Conservation (phyloP, 2,888 invertebrate species). For the Molorchus minor region DNA sequence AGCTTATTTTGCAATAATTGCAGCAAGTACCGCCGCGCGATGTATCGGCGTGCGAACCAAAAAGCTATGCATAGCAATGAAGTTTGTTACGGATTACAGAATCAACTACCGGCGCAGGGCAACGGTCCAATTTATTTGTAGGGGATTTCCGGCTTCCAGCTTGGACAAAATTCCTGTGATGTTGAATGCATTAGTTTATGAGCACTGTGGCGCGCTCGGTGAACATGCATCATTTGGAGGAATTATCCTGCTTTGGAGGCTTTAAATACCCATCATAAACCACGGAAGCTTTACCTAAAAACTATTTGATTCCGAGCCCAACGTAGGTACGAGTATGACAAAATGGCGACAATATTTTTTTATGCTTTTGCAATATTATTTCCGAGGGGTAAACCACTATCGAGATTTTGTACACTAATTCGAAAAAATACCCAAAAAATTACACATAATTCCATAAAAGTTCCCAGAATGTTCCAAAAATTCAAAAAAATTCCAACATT, state of each 20-base stretch:
- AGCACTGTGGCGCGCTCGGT: not conserved
- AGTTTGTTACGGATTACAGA: constrained; percentile 33
- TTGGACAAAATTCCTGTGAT: constrained; percentile 14
- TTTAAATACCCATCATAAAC: not conserved
- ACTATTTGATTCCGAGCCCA: too few species aligned
- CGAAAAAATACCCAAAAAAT: too few species aligned
- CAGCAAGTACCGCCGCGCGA: constrained; percentile 22
- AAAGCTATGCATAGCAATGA: constrained; percentile 42
- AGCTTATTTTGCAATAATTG: constrained; percentile 41
- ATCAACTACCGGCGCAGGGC: constrained; percentile 25
- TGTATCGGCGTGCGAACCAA: constrained; percentile 28
- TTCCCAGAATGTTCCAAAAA: too few species aligned
- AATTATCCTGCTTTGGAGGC: constrained; percentile 1
- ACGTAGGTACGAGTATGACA: too few species aligned
- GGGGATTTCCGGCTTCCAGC: constrained; percentile 26
- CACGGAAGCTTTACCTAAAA: too few species aligned
- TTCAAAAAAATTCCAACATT: too few species aligned
- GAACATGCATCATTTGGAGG: constrained; percentile 15
- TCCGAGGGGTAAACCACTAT: too few species aligned
- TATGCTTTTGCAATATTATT: too few species aligned
- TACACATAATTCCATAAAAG: too few species aligned
- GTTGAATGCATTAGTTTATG: constrained; percentile 18
- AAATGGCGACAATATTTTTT: too few species aligned
- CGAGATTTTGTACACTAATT: too few species aligned
- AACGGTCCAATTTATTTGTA: constrained; percentile 35